phyloP scores from a whole-genome alignment of 2,888 invertebrate genomes.

The Ethmia dodecea region DNA sequence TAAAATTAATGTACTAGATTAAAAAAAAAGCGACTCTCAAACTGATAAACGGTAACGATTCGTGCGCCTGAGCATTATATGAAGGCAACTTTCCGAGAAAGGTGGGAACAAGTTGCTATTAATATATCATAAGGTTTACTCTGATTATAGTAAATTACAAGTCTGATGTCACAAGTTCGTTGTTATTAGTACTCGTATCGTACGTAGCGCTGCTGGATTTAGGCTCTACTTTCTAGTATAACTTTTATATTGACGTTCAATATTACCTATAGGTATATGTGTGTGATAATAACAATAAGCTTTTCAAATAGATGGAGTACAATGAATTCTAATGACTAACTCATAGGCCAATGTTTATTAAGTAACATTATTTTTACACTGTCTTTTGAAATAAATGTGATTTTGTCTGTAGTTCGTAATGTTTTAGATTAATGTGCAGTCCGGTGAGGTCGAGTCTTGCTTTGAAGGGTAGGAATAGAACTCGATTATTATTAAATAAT shows the following conservation, averaged over 20 bases:
- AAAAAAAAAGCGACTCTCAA: too few species aligned
- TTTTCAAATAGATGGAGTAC: constrained; percentile 72
- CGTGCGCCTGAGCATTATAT: too few species aligned
- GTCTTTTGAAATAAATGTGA: constrained; percentile 66
- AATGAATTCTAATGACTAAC: constrained; percentile 68
- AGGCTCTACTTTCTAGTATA: constrained; percentile 40
- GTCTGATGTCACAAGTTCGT: constrained; percentile 41
- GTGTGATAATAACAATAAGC: constrained; percentile 76
- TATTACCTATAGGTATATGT: constrained; percentile 64
- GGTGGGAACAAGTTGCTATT: too few species aligned
- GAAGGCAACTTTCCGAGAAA: too few species aligned
- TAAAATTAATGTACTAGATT: too few species aligned
- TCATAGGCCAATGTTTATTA: constrained; percentile 72
- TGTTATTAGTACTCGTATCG: constrained; percentile 25
- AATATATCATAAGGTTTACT: constrained; percentile 25
- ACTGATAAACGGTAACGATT: too few species aligned
- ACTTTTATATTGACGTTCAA: constrained; percentile 62
- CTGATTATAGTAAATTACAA: constrained; percentile 31
- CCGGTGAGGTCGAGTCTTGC: constrained; percentile 38
- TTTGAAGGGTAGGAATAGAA: too few species aligned
- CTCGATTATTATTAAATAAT: too few species aligned
- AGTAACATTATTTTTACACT: constrained; percentile 76
- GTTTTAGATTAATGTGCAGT: constrained; percentile 41
- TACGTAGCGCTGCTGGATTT: constrained; percentile 31
- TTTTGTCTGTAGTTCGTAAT: constrained; percentile 61